phyloP scores from a whole-genome alignment of 2,888 invertebrate species.

The Neoitamus cyanurus region DNA sequence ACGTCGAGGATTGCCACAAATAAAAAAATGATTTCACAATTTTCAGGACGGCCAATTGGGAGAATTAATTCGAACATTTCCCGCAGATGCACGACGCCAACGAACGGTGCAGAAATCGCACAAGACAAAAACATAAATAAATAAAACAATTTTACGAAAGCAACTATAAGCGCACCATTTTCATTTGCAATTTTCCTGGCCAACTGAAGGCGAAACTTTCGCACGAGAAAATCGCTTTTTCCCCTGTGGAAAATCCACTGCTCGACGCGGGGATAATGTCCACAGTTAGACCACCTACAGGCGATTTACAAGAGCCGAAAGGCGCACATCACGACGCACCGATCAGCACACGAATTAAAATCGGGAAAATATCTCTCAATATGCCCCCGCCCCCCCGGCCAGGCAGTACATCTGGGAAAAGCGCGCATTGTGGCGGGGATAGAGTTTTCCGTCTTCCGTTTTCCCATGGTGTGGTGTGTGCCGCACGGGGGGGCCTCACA shows the following conservation, averaged over 20 bases:
- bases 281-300: not conserved
- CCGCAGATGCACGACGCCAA: too few relatives aligned
- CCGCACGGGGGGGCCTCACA: too few relatives aligned
- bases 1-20: not conserved
- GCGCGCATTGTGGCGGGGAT: too few relatives aligned
- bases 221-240: not conserved
- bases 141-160: not conserved
- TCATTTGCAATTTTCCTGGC: slow-evolving; percentile 12
- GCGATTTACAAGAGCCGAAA: not conserved
- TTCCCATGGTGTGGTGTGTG: too few relatives aligned
- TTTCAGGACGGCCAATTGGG: too few relatives aligned
- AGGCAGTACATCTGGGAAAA: not conserved
- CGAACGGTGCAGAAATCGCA: not conserved
- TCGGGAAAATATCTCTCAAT: not conserved
- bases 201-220: not conserved
- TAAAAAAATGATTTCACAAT: not conserved
- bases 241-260: not conserved
- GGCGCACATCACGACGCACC: not conserved
- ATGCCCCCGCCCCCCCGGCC: too few relatives aligned
- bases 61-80: too few relatives aligned
- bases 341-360: not conserved
- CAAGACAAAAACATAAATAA: not conserved
- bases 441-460: not conserved
- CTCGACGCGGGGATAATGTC: not conserved
- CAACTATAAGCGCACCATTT: not conserved